Percentiles rank a stretch among this genome's conserved stretches.
phyloP scores from a whole-genome alignment of 2,113 vertebrate species.

The Rhadina sibilatrix region DNA sequence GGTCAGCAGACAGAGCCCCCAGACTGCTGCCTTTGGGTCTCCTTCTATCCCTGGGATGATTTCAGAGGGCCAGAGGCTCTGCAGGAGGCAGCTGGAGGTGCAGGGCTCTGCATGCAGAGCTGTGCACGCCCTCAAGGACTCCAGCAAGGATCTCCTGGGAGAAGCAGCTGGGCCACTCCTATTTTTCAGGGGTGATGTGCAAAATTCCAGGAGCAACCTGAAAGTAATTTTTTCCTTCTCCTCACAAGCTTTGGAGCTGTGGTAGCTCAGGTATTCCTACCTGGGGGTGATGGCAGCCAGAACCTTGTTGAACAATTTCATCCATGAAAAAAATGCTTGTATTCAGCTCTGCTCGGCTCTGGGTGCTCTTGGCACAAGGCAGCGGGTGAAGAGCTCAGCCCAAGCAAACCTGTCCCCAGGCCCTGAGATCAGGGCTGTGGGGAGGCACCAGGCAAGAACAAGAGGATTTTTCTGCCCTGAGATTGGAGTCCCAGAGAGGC shows the following conservation, averaged over 20 bases:
- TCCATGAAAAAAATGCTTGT: neutral
- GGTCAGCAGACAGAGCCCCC: neutral
- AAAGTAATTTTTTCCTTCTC: neutral
- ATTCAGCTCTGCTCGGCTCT: neutral
- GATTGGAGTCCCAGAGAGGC: neutral
- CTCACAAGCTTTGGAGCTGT: neutral
- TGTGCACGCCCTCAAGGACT: neutral
- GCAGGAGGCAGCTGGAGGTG: neutral
- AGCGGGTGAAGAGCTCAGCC: neutral
- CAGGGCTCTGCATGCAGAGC: neutral
- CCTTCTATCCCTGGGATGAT: neutral
- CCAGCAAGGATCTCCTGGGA: neutral
- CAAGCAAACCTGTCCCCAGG: neutral
- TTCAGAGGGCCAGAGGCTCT: neutral
- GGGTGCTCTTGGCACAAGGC: neutral
- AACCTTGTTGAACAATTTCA: neutral
- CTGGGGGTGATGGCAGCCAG: fast-evolving
- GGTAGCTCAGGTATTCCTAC: neutral
- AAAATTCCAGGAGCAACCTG: neutral
- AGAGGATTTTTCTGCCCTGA: neutral
- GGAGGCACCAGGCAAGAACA: neutral
- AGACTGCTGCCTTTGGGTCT: neutral
- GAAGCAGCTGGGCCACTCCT: neutral
- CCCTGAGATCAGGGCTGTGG: fast-evolving
- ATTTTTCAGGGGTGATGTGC: neutral